Percentiles rank a stretch among this genome's conserved stretches.
Evolutionary conservation across 2,113 vertebrate genomes (phyloP).

Genomic region (Hystrix cristata): DNA sequence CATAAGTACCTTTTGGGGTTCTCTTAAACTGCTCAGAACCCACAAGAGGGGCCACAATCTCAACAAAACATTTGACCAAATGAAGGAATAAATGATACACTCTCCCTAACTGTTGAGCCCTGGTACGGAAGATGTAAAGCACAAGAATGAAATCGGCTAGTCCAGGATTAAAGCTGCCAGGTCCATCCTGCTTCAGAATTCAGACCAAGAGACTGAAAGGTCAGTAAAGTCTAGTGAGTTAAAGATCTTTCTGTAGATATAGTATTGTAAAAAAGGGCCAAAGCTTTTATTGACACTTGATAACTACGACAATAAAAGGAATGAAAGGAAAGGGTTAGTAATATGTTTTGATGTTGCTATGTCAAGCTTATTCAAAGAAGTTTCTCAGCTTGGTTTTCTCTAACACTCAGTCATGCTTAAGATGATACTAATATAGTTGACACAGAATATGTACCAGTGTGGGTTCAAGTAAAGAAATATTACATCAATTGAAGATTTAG

Average conservation of each 20-base stretch:
- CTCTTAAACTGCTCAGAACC: neutral
- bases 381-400: slow-evolving; percentile 19
- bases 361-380: neutral
- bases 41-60: neutral
- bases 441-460: neutral
- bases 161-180: neutral
- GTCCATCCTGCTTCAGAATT: neutral
- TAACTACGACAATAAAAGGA: neutral
- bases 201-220: neutral
- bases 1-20: neutral
- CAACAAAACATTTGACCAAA: slow-evolving; percentile 4
- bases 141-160: neutral
- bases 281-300: neutral
- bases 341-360: neutral
- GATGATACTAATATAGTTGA: neutral
- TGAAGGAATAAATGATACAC: neutral
- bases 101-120: neutral
- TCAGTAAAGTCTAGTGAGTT: neutral
- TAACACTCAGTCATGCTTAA: neutral
- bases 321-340: neutral
- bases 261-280: neutral
- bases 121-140: neutral
- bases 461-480: neutral
- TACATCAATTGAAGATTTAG: neutral
- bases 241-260: neutral